Evolutionary conservation across 1,140 invertebrate genomes (phyloP), one percentile per base, ranked within the genome.

Genomic region (Doryteuthis pealeii): DNA sequence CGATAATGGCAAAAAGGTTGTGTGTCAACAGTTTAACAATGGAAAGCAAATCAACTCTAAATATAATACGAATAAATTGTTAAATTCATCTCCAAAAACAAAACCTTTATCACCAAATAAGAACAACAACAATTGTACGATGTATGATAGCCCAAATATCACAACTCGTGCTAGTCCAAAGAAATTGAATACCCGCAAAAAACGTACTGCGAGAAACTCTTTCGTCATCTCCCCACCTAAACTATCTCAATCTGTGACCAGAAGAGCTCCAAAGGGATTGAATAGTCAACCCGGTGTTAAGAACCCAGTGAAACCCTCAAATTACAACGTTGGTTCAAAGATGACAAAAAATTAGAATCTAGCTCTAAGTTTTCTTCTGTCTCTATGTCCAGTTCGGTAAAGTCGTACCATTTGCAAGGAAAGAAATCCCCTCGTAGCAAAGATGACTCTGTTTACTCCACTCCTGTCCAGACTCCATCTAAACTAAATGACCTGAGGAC

Each of bases 71-170:
- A n/a, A 28, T 14, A 62, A 28, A n/a, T 62, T 18, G 5, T 0
- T 18, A 8, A 22, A 28, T 18, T 62, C 22, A 62, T 28, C 6
- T 6, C 5, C 54, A 8, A 58, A 58, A 28, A 18, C 54, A 6
- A 58, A 58, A 58, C 54, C 54, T 10, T 58, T 58, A 58, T 58
- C 54, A 6, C 54, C 54, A 58, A 58, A 6, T 58, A 58, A 58
- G 18, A 22, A 49, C 22, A 49, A 14, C 45, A 22, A 58, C 22
- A 58, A 58, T 58, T 58, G 22, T n/a, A 6, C 18, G 54, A 0
- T 18, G 18, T n/a, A 58, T 6, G 18, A 22, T n/a, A 58, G 26
- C 26, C 54, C 18, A n/a, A 28, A 22, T n/a, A 58, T 14, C 26
- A 22, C 18, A 14, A 28, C 26, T 22, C 26, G 54, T 28, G 26